Base-by-base conservation (phyloP, 1,140 invertebrate genomes). In the Hyles euphorbiae region DNA sequence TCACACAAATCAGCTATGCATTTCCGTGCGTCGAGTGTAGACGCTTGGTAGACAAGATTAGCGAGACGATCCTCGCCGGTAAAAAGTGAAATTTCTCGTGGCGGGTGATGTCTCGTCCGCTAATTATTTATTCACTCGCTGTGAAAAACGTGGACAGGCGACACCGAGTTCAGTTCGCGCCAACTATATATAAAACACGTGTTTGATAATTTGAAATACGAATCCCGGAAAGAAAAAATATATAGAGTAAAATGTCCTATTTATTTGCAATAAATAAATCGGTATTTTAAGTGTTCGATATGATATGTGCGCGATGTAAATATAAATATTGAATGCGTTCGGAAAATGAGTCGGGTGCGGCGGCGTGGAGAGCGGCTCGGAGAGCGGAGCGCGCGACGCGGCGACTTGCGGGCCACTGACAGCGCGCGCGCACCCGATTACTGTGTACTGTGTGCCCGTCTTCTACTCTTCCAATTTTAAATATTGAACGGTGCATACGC, bases 81-180 rank as follows among this genome's bases (percentile, higher is more conserved):
- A 83, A 87, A 83, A 87, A 87, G 81, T 86, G 81, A 87, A 87
- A 86, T 82, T 86, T 78, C 69, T 81, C 74, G 78, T 74, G 74
- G 57, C 58, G 65, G 72, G 54, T 60, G 65, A 73, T 70, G 71
- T 58, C 65, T 61, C 70, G 65, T 62, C 61, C 64, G 75, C 77
- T 80, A 83, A 78, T 81, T 67, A 66, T 64, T 81, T 84, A 83
- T 82, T 79, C 81, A 84, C 81, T 83, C 56, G 68, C 56, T 72
- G 76, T 74, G 78, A 85, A 84, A 84, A 87, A 85, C 79, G 78
- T 81, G 76, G 76, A 79, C 78, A 74, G 63, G 68, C 72, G 73
- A 76, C 81, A 80, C 70, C 68, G 74, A 63, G 62, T 67, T 69
- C 70, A 67, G 70, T 81, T 76, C 77, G 76, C 78, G 78, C 68